phyloP scores from a whole-genome alignment of 1,140 invertebrate genomes.

The Sipha flava region DNA sequence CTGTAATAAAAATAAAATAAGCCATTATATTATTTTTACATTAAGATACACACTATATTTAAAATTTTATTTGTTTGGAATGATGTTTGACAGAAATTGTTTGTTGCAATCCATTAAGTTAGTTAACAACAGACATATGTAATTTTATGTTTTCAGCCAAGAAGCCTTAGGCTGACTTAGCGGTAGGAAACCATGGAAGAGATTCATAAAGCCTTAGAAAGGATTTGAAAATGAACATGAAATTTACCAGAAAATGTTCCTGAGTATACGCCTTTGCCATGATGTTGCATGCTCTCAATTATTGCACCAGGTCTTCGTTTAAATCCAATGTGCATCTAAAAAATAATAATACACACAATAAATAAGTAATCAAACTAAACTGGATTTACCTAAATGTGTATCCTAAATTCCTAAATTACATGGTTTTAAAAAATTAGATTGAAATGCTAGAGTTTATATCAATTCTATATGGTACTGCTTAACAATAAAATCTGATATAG shows the following conservation, averaged over 20 bases:
- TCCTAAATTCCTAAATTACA: too few species aligned
- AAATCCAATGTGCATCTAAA: conserved; percentile 35
- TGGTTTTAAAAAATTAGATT: too few species aligned
- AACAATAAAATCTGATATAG: too few species aligned
- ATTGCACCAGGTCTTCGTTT: conserved; percentile 63
- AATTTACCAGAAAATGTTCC: conserved; percentile 50
- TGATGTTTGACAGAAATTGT: neutral
- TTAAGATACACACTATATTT: neutral
- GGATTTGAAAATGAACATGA: conserved; percentile 11
- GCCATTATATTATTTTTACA: neutral
- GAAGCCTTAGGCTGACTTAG: conserved; percentile 18
- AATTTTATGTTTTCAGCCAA: conserved; percentile 25
- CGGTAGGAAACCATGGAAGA: conserved; percentile 27
- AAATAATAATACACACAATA: conserved; percentile 23
- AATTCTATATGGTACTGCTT: too few species aligned
- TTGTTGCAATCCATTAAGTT: neutral
- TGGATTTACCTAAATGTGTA: too few species aligned
- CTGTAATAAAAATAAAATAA: conserved; percentile 46
- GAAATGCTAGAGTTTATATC: too few species aligned
- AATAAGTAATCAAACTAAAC: neutral
- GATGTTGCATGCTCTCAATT: conserved; percentile 86
- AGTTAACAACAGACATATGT: neutral
- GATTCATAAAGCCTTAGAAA: conserved; percentile 23
- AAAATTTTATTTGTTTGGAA: neutral
- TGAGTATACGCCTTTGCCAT: conserved; percentile 81